Conservation (phyloP, 2,888 invertebrate genomes). For the Tortricodes alternella region DNA sequence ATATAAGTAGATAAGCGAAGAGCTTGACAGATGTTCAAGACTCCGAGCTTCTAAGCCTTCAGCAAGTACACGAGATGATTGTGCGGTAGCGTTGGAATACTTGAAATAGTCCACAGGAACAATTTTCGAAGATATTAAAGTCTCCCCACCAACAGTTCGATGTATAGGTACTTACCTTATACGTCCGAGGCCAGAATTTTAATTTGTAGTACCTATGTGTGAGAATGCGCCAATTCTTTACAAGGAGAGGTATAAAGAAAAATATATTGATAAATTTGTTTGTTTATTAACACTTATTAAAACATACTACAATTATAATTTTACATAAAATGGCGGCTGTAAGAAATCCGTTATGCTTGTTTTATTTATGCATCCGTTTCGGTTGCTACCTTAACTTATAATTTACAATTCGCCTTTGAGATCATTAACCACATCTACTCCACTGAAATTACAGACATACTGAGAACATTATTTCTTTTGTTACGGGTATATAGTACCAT, state of each 20-base stretch:
- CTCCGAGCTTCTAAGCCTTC: too few species aligned
- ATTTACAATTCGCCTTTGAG: constrained; percentile 38
- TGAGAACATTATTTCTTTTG: constrained; percentile 36
- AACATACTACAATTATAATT: constrained; percentile 70
- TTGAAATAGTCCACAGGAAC: too few species aligned
- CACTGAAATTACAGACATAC: constrained; percentile 33
- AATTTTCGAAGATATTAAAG: too few species aligned
- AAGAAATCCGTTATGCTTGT: constrained; percentile 41
- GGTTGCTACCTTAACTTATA: constrained; percentile 39
- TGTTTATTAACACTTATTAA: constrained; percentile 78
- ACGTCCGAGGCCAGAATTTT: too few species aligned
- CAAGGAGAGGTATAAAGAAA: background rate
- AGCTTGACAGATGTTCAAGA: too few species aligned
- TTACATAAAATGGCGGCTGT: constrained; percentile 70
- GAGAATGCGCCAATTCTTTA: background rate
- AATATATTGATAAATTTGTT: constrained; percentile 17
- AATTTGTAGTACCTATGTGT: background rate
- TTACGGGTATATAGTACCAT: constrained; percentile 34
- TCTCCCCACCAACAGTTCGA: too few species aligned
- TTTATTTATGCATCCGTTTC: constrained; percentile 49
- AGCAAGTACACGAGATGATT: too few species aligned
- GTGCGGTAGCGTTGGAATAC: too few species aligned
- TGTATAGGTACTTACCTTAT: too few species aligned
- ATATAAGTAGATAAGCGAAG: too few species aligned
- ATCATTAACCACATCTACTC: constrained; percentile 36